Evolutionary conservation across 2,888 invertebrate species (phyloP).

Genomic region (Macrophya annulata): DNA sequence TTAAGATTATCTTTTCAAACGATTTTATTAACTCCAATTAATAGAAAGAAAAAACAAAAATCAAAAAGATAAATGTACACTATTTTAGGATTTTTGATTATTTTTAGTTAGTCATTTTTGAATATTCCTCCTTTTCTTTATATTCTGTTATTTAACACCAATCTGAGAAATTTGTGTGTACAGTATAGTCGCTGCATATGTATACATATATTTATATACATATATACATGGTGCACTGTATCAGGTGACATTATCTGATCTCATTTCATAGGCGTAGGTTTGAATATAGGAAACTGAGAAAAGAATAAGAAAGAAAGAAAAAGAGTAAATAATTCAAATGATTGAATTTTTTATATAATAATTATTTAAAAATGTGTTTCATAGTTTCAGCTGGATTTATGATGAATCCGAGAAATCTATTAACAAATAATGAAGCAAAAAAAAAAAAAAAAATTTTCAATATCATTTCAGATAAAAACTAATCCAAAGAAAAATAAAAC

Average conservation of each 20-base stretch:
- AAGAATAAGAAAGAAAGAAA: conserved; percentile 22
- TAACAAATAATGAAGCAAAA: neutral
- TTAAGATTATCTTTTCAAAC: too few relatives aligned
- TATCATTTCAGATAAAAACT: neutral
- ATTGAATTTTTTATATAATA: neutral
- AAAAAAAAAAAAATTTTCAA: too few relatives aligned
- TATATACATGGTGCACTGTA: conserved; percentile 65
- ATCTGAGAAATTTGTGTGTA: neutral
- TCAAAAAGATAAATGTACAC: neutral
- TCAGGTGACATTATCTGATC: conserved; percentile 65
- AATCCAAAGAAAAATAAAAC: neutral
- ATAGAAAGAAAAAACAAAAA: neutral
- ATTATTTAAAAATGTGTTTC: neutral
- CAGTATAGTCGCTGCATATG: conserved; percentile 61
- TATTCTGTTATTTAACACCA: conserved; percentile 13
- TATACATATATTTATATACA: conserved; percentile 72
- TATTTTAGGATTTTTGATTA: neutral
- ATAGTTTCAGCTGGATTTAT: neutral
- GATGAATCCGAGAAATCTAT: too few relatives aligned
- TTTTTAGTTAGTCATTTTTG: neutral
- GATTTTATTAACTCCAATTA: neutral
- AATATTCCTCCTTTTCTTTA: neutral
- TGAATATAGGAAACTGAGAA: conserved; percentile 13
- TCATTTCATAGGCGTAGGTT: conserved; percentile 65
- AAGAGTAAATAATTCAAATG: conserved; percentile 33